phyloP scores from a whole-genome alignment of 2,113 vertebrate genomes.

The Deroptyus accipitrinus region DNA sequence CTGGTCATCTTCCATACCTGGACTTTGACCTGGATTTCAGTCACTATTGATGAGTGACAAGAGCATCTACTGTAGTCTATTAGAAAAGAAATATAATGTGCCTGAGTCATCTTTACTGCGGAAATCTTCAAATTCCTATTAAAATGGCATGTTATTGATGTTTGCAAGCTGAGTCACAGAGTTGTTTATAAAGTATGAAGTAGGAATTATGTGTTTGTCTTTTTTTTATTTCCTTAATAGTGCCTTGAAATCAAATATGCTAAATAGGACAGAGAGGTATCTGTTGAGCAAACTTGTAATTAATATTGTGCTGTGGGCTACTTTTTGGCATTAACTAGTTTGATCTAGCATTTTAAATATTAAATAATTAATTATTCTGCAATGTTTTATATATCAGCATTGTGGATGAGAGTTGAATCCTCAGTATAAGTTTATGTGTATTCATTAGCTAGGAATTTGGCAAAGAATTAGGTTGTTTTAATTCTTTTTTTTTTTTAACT shows the following conservation, averaged over 20 bases:
- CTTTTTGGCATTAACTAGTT: conserved; percentile 41
- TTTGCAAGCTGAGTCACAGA: not conserved
- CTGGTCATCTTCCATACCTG: not conserved
- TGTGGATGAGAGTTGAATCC: not conserved
- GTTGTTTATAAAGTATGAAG: not conserved
- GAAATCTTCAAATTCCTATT: not conserved
- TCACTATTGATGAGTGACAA: not conserved
- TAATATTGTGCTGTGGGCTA: conserved; percentile 24
- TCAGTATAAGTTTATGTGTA: not conserved
- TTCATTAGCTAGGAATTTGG: not conserved
- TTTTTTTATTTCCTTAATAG: not conserved
- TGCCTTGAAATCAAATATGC: not conserved
- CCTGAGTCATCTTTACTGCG: not conserved
- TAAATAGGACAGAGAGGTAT: conserved; percentile 31
- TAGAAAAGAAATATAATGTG: not conserved
- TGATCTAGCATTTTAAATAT: not conserved
- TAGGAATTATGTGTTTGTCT: not conserved
- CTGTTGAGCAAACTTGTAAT: conserved; percentile 32
- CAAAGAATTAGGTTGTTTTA: not conserved
- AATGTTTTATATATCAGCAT: not conserved
- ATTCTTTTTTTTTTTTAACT: not conserved
- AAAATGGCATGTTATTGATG: not conserved
- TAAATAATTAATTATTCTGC: conserved; percentile 14
- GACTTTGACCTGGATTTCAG: not conserved
- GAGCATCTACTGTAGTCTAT: not conserved